Evolutionary conservation across 2,797 vertebrate genomes (phyloP).

Genomic region (Anomalospiza imberbis): DNA sequence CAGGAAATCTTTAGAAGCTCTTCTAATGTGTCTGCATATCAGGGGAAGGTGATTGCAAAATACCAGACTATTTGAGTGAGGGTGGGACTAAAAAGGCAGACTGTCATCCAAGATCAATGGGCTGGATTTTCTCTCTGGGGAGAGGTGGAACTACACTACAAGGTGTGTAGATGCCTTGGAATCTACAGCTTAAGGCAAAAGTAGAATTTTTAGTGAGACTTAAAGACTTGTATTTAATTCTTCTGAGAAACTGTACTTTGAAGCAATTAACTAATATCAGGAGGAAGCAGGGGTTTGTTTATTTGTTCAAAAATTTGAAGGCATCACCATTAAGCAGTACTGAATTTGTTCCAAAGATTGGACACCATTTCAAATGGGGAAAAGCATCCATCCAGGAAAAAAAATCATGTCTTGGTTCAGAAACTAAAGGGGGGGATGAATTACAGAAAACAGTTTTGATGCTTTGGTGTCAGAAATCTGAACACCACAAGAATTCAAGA

Average conservation of each 20-base stretch:
- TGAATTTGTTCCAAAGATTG: background rate
- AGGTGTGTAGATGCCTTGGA: background rate
- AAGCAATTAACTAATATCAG: background rate
- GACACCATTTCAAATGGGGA: background rate
- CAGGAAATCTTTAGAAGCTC: slow-evolving; percentile 25
- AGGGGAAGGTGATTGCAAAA: background rate
- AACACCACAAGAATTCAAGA: background rate
- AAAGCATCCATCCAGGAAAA: background rate
- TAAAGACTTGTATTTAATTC: background rate
- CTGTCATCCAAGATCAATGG: slow-evolving; percentile 20
- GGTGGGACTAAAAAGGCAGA: background rate
- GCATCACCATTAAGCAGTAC: background rate
- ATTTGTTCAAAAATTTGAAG: background rate
- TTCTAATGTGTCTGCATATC: background rate
- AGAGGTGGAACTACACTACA: background rate
- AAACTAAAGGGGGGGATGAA: background rate
- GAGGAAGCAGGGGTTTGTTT: background rate
- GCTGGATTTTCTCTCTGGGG: background rate
- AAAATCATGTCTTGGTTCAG: background rate
- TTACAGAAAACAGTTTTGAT: background rate
- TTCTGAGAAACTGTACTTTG: background rate
- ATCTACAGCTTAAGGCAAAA: slow-evolving; percentile 29
- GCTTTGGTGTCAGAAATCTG: background rate
- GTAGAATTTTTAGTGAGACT: background rate
- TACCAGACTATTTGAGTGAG: background rate